Percentiles rank a stretch among this genome's conserved stretches.
Evolutionary conservation across 2,113 vertebrate species (phyloP).

Genomic region (Clarias macrocephalus): DNA sequence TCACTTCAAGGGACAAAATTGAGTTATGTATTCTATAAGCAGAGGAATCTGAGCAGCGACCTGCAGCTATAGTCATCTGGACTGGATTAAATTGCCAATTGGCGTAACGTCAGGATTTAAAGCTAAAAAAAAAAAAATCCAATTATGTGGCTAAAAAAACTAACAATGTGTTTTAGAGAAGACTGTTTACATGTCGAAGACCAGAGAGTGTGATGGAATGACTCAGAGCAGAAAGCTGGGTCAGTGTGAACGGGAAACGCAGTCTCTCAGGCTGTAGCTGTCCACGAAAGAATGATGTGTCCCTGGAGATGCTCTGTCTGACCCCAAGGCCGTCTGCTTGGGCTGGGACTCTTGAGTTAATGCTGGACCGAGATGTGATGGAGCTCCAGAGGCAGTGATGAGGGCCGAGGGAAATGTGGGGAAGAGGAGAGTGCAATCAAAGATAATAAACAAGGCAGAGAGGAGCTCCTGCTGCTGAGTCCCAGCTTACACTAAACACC

Average conservation of each 20-base stretch:
- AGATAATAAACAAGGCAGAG: constrained; percentile 42
- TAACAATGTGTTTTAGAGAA: not conserved
- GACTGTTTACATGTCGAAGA: not conserved
- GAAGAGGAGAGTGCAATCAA: constrained; percentile 40
- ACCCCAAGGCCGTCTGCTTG: constrained; percentile 33
- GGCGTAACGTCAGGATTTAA: not conserved
- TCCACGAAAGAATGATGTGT: constrained; percentile 40
- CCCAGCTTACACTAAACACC: constrained; percentile 11
- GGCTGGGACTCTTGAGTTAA: constrained; percentile 43
- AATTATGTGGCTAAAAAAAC: not conserved
- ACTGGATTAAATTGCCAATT: not conserved
- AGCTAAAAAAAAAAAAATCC: not conserved
- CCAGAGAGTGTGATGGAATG: not conserved
- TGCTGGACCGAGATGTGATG: constrained; percentile 38
- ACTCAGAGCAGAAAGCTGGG: constrained; percentile 34
- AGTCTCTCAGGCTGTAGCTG: constrained; percentile 30
- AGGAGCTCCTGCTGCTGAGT: constrained; percentile 16
- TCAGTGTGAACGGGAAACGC: constrained; percentile 30
- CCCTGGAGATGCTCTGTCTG: constrained; percentile 34
- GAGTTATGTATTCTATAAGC: constrained; percentile 12
- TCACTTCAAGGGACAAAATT: constrained; percentile 15
- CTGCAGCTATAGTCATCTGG: constrained; percentile 18
- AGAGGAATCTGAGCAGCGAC: not conserved
- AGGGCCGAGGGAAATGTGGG: constrained; percentile 31
- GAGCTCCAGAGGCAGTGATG: constrained; percentile 40